Percentiles rank a stretch among this genome's conserved stretches.
These are phyloP conservation scores for Python bivittatus DNA, from an alignment of 2,113 vertebrate species.

Conservation along the genomic window DNA sequence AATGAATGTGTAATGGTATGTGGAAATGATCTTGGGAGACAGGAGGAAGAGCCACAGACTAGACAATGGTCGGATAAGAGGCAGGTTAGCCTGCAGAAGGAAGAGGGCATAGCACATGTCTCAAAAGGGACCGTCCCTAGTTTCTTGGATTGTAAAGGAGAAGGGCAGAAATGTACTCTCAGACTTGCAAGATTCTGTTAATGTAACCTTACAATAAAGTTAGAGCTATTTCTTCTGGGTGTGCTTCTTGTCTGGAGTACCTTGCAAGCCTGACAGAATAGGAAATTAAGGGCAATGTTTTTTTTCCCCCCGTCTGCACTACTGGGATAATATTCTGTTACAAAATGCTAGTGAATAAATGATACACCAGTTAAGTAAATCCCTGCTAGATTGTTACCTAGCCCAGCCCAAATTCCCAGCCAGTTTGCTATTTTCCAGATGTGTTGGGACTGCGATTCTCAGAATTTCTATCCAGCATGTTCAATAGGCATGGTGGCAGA, in stretches of 20 bases:
- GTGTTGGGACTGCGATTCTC: neutral
- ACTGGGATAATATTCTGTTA: neutral
- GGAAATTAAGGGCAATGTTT: neutral
- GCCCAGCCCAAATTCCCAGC: neutral
- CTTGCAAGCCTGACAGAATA: neutral
- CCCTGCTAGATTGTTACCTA: neutral
- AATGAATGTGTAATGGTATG: neutral
- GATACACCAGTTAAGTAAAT: neutral
- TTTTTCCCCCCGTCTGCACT: neutral
- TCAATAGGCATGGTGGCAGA: neutral
- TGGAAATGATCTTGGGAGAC: neutral
- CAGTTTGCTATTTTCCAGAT: neutral
- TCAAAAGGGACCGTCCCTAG: neutral
- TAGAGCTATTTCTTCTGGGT: neutral
- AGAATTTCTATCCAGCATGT: neutral
- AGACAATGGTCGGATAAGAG: neutral
- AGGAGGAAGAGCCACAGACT: neutral
- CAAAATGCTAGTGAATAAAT: no score
- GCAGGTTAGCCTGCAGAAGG: neutral
- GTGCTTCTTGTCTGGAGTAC: neutral
- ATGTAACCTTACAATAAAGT: neutral
- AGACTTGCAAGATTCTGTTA: neutral
- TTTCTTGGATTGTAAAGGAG: neutral
- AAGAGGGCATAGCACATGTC: neutral
- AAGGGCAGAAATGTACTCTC: neutral